Percentiles rank a stretch among this genome's conserved stretches.
Evolutionary conservation across 2,888 invertebrate species (phyloP).

Genomic region (Pecten maximus): DNA sequence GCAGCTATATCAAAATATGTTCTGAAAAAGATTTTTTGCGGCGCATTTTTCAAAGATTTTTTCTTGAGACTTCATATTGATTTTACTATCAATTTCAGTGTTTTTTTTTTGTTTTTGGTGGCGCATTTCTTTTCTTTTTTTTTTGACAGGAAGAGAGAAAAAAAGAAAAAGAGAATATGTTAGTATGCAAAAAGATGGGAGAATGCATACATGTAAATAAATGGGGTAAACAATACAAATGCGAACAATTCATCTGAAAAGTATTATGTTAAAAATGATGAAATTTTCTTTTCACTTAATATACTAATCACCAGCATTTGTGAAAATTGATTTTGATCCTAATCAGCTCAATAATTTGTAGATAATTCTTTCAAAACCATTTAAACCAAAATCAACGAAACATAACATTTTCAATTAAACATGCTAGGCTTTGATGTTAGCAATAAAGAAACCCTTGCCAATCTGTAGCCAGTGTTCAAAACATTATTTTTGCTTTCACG

Average conservation of each 20-base stretch:
- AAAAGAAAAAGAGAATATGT: slow-evolving; percentile 33
- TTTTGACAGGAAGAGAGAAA: neutral
- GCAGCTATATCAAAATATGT: neutral
- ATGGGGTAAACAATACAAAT: neutral
- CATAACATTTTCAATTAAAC: neutral
- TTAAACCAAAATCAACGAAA: neutral
- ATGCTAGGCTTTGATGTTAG: neutral
- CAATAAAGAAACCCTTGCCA: slow-evolving; percentile 1
- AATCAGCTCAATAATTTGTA: neutral
- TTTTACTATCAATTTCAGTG: neutral
- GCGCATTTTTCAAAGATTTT: neutral
- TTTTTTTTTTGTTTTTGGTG: neutral
- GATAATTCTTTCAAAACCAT: neutral
- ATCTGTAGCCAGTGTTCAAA: neutral
- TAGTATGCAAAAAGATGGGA: neutral
- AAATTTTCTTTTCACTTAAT: neutral
- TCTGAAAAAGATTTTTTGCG: neutral
- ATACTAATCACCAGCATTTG: neutral
- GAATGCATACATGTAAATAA: slow-evolving; percentile 25
- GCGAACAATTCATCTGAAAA: neutral
- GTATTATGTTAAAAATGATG: no score
- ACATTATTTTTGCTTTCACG: neutral
- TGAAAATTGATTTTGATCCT: neutral
- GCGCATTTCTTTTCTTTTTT: neutral
- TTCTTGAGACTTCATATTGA: neutral